Evolutionary conservation across 2,113 vertebrate species (phyloP), one percentile per base, ranked within the genome.

Genomic region (Tachuris rubrigastra): DNA sequence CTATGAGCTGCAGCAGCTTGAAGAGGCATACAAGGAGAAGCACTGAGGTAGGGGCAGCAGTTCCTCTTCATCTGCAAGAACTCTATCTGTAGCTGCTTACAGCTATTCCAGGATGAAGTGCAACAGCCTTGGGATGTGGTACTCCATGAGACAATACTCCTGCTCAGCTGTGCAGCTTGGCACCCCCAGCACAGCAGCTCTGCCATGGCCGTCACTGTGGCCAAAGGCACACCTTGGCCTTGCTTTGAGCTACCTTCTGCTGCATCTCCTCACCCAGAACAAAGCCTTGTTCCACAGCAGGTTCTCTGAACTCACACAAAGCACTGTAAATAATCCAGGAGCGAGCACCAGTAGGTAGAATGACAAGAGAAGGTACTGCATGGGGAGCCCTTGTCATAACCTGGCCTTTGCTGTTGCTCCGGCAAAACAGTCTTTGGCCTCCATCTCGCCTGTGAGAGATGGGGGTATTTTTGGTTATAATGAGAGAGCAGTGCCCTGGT

Each of bases 171-270:
- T 2, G 14, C 55, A 65, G 23, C 9, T 7, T 1, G 0, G 55
- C 60, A 47, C 3, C 10, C 30, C n/a, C 31, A 24, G 75, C 52
- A 67, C 52, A 19, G 60, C 2, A 0, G 50, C 65, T 60, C 52
- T 68, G 58, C 44, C 30, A 6, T 0, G 7, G 83, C 83, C 44
- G 35, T 37, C 0, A 0, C 18, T 25, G 22, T 4, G 53, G 49
- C 35, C 85, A 47, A 53, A 47, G 52, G 44, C 85, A 89, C 39
- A 28, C 9, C 28, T 8, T 2, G 0, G 72, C 65, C 41, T 39
- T 0, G 0, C 59, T 47, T 41, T 2, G 5, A 83, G 62, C n/a
- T 33, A 42, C 49, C 17, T 66, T 23, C 53, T 86, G 62, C 68
- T 37, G n/a, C 62, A 22, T 7, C 59, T 79, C 44, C 53, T 76